Base-by-base conservation (phyloP, 2,797 vertebrate species). In the Microctenopoma steveboyesi region DNA sequence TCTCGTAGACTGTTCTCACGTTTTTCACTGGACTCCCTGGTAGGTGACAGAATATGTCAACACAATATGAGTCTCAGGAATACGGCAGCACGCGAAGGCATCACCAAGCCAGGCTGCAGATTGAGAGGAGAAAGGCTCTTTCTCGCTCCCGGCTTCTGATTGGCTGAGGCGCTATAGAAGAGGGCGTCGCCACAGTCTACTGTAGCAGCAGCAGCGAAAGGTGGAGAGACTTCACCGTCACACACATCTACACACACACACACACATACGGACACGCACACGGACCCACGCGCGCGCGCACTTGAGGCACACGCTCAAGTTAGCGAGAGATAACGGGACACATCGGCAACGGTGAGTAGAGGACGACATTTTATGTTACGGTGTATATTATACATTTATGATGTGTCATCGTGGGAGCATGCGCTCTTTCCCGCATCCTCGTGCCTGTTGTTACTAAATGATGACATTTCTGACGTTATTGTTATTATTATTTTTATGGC, bases 151-250 rank as follows among this genome's bases (percentile, higher is more conserved):
- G 27, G 42, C 5, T 33, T 14, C 73, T 78, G 82, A 89, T 92
- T 92, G 90, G 91, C 75, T 64, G 68, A 60, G 27, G n/a, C 22
- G 0, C 11, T 27, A 2, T 11, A 11, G 27, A 7, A 76, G 63
- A 45, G 84, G 91, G 89, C 77, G 88, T 82, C 81, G 80, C 76
- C 86, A 72, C 82, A 88, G 82, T 82, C 81, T 82, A 77, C 81
- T 70, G 61, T 43, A 78, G 63, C 22, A 78, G 74, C 77, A 74
- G 74, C 33, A 5, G 28, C 5, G 79, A 74, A 81, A 89, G 86
- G 90, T 84, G 83, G 82, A 85, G 58, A 79, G 28, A 77, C 81
- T 83, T 68, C 76, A 74, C 61, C 86, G 83, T 85, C 78, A 42
- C 59, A 37, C 56, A 37, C 53, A 56, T 3, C 50, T 30, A 27